phyloP scores from a whole-genome alignment of 2,888 invertebrate species.

The Plutella xylostella region DNA sequence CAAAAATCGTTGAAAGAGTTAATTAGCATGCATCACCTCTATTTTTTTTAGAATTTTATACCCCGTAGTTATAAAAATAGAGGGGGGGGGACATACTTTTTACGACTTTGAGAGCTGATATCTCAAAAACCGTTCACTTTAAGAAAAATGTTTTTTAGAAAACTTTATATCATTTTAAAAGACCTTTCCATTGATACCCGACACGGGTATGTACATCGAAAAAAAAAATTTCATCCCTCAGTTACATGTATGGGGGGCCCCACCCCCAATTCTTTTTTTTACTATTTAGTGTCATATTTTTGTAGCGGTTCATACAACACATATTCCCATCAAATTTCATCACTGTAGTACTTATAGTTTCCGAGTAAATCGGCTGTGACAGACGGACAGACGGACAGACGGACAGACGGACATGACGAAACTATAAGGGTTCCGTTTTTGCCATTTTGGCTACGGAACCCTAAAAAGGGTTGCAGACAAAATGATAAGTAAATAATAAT shows the following conservation, averaged over 20 bases:
- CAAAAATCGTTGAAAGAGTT: no score
- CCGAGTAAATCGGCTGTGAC: neutral
- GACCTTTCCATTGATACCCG: no score
- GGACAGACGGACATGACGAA: no score
- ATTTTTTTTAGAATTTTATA: no score
- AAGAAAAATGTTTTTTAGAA: no score
- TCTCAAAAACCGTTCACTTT: no score
- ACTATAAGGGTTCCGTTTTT: neutral
- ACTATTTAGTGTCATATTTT: neutral
- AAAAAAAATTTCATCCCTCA: neutral
- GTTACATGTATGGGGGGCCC: neutral
- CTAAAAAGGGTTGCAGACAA: constrained; percentile 15
- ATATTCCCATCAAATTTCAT: constrained; percentile 4
- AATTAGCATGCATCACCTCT: no score
- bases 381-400: neutral
- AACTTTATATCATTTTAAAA: no score
- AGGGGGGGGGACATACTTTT: no score
- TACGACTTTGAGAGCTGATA: no score
- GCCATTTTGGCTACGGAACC: neutral
- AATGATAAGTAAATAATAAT: constrained; percentile 29
- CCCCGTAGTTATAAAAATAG: no score
- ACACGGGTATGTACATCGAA: no score
- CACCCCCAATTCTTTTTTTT: neutral
- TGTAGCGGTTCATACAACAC: constrained; percentile 4
- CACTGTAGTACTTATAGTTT: neutral